Evolutionary conservation across 2,113 vertebrate species (phyloP).

Genomic region (Vulpes ferrilata): DNA sequence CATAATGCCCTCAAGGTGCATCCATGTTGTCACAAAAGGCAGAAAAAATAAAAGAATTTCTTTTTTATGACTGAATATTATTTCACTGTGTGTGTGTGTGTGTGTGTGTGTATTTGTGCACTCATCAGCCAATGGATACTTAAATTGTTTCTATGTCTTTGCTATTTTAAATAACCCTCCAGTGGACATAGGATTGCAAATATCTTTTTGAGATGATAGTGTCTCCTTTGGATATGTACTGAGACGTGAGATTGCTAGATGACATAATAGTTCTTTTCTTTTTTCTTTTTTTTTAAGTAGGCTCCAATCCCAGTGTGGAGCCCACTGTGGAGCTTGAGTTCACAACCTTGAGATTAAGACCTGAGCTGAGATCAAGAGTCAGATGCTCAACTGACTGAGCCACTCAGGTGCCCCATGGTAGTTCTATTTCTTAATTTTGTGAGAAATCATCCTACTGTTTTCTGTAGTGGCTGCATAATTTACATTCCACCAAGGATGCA

Average conservation of each 20-base stretch:
- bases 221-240: background rate
- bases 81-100: background rate
- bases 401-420: background rate
- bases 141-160: background rate
- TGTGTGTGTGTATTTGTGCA: background rate
- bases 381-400: background rate
- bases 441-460: background rate
- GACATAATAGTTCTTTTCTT: background rate
- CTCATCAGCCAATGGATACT: background rate
- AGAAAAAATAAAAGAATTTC: background rate
- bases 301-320: background rate
- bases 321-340: background rate
- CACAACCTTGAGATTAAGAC: background rate
- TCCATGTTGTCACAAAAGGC: background rate
- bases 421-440: background rate
- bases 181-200: background rate
- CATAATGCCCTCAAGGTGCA: background rate
- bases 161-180: background rate
- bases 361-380: background rate
- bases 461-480: background rate
- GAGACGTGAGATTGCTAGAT: background rate
- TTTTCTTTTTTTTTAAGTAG: background rate
- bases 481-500: background rate
- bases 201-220: background rate
- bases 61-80: background rate